Percentiles rank a stretch among this genome's conserved stretches.
These are phyloP conservation scores for Hylaeus anthracinus DNA, from an alignment of 1,140 invertebrate genomes.

Conservation along the genomic window DNA sequence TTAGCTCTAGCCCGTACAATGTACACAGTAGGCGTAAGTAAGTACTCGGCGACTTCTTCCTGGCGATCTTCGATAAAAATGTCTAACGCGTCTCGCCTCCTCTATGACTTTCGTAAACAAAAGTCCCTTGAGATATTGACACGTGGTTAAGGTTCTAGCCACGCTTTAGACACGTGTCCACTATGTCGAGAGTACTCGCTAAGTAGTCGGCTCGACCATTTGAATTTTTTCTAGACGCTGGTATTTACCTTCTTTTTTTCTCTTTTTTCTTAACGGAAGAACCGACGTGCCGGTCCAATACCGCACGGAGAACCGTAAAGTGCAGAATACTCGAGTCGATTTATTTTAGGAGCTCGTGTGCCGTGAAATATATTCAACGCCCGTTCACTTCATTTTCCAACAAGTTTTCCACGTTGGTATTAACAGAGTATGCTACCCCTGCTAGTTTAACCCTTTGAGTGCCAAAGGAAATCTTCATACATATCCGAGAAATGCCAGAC, in stretches of 20 bases:
- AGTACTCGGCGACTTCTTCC: not conserved
- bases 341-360: constrained; percentile 62
- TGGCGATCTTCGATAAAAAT: constrained; percentile 49
- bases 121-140: constrained; percentile 67
- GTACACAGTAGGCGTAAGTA: not conserved
- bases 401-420: too few relatives aligned
- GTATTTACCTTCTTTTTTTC: constrained; percentile 55
- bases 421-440: too few relatives aligned
- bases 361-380: constrained; percentile 55
- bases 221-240: constrained; percentile 67
- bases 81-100: constrained; percentile 46
- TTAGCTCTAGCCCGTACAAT: too few relatives aligned
- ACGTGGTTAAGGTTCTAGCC: constrained; percentile 62
- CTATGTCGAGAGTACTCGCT: constrained; percentile 61
- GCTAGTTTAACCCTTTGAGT: too few relatives aligned
- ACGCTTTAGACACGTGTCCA: constrained; percentile 70
- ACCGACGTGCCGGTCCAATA: constrained; percentile 36
- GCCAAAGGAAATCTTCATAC: too few relatives aligned
- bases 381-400: not conserved
- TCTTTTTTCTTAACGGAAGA: constrained; percentile 54
- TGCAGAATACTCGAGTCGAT: constrained; percentile 56
- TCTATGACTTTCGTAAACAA: constrained; percentile 66
- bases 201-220: constrained; percentile 66
- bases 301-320: constrained; percentile 56
- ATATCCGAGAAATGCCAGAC: too few relatives aligned